Percentiles rank a stretch among this genome's conserved stretches.
Conservation (phyloP, 2,113 vertebrate genomes). For the Cygnus atratus region DNA sequence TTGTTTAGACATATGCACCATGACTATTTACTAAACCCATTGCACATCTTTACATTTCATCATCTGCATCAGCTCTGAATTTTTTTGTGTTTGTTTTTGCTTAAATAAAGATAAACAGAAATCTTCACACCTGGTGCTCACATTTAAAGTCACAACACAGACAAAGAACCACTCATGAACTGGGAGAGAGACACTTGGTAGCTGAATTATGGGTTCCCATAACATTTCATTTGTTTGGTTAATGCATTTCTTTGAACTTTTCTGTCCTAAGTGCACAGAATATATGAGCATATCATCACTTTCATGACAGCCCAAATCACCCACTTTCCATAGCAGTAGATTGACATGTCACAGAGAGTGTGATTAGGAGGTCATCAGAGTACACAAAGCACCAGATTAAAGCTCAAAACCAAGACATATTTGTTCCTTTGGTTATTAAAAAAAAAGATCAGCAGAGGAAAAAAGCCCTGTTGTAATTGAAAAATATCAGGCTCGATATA, state of each 20-base stretch:
- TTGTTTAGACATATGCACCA: slow-evolving; percentile 62
- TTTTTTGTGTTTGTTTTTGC: slow-evolving; percentile 51
- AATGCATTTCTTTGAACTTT: slow-evolving; percentile 55
- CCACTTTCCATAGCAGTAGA: slow-evolving; percentile 21
- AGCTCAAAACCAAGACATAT: slow-evolving; percentile 48
- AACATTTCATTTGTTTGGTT: slow-evolving; percentile 27
- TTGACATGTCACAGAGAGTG: slow-evolving; percentile 30
- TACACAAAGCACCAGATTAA: slow-evolving; percentile 46
- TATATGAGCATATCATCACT: slow-evolving; percentile 15
- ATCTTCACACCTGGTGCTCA: slow-evolving; percentile 51
- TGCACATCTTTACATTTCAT: slow-evolving; percentile 63
- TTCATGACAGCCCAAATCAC: slow-evolving; percentile 24
- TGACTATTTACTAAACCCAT: slow-evolving; percentile 62
- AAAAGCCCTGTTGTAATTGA: slow-evolving; percentile 19
- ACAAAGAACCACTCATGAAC: slow-evolving; percentile 18
- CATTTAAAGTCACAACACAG: slow-evolving; percentile 47
- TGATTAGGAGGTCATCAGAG: slow-evolving; percentile 37
- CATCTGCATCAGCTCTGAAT: slow-evolving; percentile 55
- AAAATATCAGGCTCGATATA: slow-evolving; percentile 52
- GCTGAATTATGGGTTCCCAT: slow-evolving; percentile 26
- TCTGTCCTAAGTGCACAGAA: slow-evolving; percentile 33
- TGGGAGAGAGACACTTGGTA: background rate
- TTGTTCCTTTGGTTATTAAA: slow-evolving; percentile 47
- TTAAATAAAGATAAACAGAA: slow-evolving; percentile 58
- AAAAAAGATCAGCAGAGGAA: background rate